Percentiles rank a stretch among this genome's conserved stretches.
phyloP scores from a whole-genome alignment of 2,797 vertebrate species.

The Poeciliopsis infans region DNA sequence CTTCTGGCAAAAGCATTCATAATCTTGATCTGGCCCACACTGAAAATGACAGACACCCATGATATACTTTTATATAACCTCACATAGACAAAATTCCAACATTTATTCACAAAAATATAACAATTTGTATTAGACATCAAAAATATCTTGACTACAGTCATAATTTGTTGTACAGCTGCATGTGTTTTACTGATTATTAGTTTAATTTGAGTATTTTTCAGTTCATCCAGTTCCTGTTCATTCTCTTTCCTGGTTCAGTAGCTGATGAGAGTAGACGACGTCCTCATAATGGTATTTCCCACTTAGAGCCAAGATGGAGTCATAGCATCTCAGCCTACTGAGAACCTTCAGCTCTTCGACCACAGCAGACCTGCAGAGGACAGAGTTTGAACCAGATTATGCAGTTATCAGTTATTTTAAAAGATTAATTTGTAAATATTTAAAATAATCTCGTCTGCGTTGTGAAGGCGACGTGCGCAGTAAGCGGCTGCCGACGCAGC shows the following conservation, averaged over 20 bases:
- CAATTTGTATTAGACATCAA: conserved; percentile 27
- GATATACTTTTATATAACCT: background rate
- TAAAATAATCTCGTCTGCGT: too few relatives aligned
- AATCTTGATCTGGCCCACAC: too few relatives aligned
- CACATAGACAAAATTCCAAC: conserved; percentile 13
- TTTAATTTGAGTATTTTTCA: background rate
- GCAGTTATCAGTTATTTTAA: background rate
- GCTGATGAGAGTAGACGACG: conserved; percentile 75
- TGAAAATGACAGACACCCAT: too few relatives aligned
- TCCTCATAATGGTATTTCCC: conserved; percentile 84
- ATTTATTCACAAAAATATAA: conserved; percentile 67
- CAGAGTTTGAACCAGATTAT: background rate
- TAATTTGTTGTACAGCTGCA: background rate
- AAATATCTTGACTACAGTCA: conserved; percentile 9
- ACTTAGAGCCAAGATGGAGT: conserved; percentile 79
- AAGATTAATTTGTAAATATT: too few relatives aligned
- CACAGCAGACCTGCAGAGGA: conserved; percentile 60
- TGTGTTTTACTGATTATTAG: background rate
- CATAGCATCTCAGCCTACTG: conserved; percentile 83
- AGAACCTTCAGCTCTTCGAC: conserved; percentile 84
- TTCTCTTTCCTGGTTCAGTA: conserved; percentile 63
- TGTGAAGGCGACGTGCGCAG: too few relatives aligned
- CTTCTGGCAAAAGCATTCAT: too few relatives aligned
- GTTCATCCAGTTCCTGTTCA: conserved; percentile 7
- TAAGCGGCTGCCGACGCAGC: too few relatives aligned